These are phyloP conservation scores for Leucoma salicis DNA, from an alignment of 2,888 invertebrate genomes.

Conservation along the genomic window DNA sequence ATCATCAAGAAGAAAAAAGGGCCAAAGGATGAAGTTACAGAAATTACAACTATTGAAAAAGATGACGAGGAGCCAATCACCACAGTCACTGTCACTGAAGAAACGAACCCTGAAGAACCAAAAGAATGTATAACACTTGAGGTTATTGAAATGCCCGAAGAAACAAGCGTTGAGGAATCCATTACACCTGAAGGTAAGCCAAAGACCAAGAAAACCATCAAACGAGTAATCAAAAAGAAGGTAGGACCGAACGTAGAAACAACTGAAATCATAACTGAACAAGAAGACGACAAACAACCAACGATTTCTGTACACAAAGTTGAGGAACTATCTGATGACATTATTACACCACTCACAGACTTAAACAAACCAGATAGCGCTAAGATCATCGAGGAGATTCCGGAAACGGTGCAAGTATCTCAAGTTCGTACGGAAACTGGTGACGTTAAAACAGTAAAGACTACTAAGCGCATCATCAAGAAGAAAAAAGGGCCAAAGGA, in stretches of 20 bases:
- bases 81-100: slow-evolving; percentile 31
- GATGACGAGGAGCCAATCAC: slow-evolving; percentile 25
- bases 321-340: not conserved
- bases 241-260: not conserved
- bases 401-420: slow-evolving; percentile 32
- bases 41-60: slow-evolving; percentile 6
- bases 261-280: not conserved
- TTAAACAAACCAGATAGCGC: slow-evolving; percentile 21
- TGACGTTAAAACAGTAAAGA: slow-evolving; percentile 31
- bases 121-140: not conserved
- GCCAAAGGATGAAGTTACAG: slow-evolving; percentile 6
- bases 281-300: not conserved
- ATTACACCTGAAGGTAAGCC: not conserved
- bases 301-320: not conserved
- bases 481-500: not conserved
- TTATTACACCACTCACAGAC: not conserved
- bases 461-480: slow-evolving; percentile 34
- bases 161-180: not conserved
- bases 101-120: slow-evolving; percentile 31
- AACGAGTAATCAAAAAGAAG: not conserved
- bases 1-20: slow-evolving; percentile 38
- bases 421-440: slow-evolving; percentile 33
- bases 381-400: slow-evolving; percentile 35
- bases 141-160: slow-evolving; percentile 1
- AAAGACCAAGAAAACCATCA: not conserved